A percentile compares a stretch with the other conserved stretches of the same genome.
phyloP scores from a whole-genome alignment of 2,797 vertebrate species.

The Scarus forsteni region DNA sequence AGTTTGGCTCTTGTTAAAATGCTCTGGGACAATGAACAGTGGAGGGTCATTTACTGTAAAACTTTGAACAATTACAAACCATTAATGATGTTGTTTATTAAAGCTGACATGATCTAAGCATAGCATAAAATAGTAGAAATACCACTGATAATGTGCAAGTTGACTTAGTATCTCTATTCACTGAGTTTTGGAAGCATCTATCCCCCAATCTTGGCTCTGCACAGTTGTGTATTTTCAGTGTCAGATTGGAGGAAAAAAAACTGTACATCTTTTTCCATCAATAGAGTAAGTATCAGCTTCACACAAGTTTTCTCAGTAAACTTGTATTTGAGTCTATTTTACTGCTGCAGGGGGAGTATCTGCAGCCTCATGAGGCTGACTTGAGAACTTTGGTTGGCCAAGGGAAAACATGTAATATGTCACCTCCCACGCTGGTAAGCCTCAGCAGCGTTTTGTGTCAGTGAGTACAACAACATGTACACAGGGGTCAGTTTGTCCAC shows the following conservation, averaged over 20 bases:
- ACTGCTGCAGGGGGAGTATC: neutral
- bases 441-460: neutral
- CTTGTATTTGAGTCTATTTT: neutral
- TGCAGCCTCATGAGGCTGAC: neutral
- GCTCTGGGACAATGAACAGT: neutral
- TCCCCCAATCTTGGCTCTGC: neutral
- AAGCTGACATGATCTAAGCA: neutral
- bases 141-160: neutral
- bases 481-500: constrained; percentile 2
- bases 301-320: constrained; percentile 5
- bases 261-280: neutral
- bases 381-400: constrained; percentile 1
- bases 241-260: constrained; percentile 12
- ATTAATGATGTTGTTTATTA: neutral
- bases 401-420: neutral
- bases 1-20: neutral
- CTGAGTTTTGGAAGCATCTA: neutral
- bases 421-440: neutral
- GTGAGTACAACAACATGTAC: neutral
- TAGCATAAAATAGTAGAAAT: neutral
- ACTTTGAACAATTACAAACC: neutral
- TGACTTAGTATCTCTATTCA: neutral
- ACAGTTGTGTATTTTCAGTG: neutral
- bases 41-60: neutral
- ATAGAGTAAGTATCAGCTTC: neutral